These are phyloP conservation scores for Scomber colias DNA, from an alignment of 2,113 vertebrate species.

Conservation along the genomic window DNA sequence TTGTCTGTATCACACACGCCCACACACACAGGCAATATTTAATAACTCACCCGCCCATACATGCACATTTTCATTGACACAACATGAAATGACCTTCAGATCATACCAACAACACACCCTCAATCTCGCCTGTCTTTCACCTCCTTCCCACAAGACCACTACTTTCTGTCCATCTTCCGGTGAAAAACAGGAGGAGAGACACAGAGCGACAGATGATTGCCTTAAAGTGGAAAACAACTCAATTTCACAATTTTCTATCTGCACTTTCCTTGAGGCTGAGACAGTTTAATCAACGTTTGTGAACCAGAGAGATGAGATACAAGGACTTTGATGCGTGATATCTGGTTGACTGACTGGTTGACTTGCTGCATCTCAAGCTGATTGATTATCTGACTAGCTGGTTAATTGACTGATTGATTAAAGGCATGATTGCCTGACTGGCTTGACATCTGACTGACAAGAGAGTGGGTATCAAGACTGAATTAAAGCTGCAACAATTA, in stretches of 20 bases:
- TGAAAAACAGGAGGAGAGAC: conserved; percentile 21
- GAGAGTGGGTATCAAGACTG: background rate
- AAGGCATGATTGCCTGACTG: conserved; percentile 39
- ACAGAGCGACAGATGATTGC: conserved; percentile 29
- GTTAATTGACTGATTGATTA: conserved; percentile 65
- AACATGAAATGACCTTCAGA: conserved; percentile 70
- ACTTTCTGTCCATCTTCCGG: conserved; percentile 28
- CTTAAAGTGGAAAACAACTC: conserved; percentile 41
- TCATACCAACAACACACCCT: conserved; percentile 26
- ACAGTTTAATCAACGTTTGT: conserved; percentile 50
- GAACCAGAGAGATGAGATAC: conserved; percentile 22
- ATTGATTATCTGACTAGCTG: conserved; percentile 52
- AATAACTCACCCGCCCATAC: conserved; percentile 40
- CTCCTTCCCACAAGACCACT: background rate
- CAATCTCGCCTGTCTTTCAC: conserved; percentile 34
- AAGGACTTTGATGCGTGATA: conserved; percentile 25
- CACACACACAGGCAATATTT: conserved; percentile 54
- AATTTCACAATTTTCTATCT: conserved; percentile 35
- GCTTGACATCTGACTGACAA: conserved; percentile 27
- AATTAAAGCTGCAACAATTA: no score
- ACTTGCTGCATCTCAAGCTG: conserved; percentile 18
- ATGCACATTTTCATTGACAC: conserved; percentile 45
- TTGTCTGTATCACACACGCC: background rate
- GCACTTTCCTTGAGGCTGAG: conserved; percentile 28
- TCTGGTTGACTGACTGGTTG: conserved; percentile 24